Evolutionary conservation across 2,113 vertebrate genomes (phyloP).

Genomic region (Neolamprologus brichardi): DNA sequence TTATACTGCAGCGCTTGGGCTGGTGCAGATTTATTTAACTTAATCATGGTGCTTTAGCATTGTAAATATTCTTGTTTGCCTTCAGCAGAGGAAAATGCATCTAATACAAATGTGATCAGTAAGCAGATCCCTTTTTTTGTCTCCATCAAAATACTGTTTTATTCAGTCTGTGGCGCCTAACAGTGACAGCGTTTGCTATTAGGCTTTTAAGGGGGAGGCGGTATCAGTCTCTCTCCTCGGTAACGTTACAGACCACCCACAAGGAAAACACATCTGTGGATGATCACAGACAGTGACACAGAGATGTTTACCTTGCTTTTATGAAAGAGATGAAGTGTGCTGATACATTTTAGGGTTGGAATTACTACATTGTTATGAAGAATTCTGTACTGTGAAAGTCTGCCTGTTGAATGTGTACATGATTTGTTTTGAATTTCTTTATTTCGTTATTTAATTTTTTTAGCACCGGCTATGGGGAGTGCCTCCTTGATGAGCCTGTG

Average conservation of each 20-base stretch:
- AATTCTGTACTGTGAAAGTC: neutral
- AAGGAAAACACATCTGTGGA: slow-evolving; percentile 18
- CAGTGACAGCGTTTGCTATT: slow-evolving; percentile 24
- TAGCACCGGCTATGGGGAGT: slow-evolving; percentile 94
- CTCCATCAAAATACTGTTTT: neutral
- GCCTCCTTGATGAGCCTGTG: slow-evolving; percentile 88
- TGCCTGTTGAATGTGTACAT: neutral
- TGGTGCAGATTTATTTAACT: slow-evolving; percentile 7
- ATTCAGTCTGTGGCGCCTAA: slow-evolving; percentile 1
- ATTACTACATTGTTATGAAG: neutral
- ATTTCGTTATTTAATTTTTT: neutral
- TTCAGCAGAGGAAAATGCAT: neutral
- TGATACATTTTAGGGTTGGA: neutral
- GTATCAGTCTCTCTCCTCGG: slow-evolving; percentile 14
- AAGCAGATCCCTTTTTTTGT: neutral
- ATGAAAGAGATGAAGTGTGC: slow-evolving; percentile 9
- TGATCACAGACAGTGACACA: slow-evolving; percentile 22
- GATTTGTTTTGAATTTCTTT: neutral
- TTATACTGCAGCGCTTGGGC: neutral
- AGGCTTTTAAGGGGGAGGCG: slow-evolving; percentile 6
- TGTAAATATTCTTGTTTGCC: slow-evolving; percentile 31
- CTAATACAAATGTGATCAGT: slow-evolving; percentile 1
- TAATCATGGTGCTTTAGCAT: slow-evolving; percentile 28
- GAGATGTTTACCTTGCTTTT: slow-evolving; percentile 13
- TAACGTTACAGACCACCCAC: slow-evolving; percentile 53